phyloP scores from a whole-genome alignment of 2,888 invertebrate genomes.

The Hypomecis punctinalis region DNA sequence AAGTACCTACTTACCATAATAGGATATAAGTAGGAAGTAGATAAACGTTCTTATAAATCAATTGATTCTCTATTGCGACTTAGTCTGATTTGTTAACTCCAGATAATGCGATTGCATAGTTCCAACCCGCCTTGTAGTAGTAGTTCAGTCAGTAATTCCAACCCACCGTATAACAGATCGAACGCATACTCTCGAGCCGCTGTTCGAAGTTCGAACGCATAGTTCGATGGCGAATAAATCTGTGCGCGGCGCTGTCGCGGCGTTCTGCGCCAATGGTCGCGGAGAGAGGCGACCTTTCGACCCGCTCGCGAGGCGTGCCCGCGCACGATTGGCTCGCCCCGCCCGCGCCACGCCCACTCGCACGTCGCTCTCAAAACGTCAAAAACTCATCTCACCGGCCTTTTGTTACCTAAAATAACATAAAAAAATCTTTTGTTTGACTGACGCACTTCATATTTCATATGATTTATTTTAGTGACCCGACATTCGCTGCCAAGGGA shows the following conservation, averaged over 20 bases:
- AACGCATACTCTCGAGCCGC: no score
- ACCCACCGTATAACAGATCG: slow-evolving; percentile 9
- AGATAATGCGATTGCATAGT: no score
- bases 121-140: not conserved
- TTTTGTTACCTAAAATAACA: slow-evolving; percentile 43
- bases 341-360: slow-evolving; percentile 65
- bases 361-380: slow-evolving; percentile 53
- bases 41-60: no score
- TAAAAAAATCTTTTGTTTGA: slow-evolving; percentile 38
- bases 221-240: slow-evolving; percentile 40
- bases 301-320: slow-evolving; percentile 78
- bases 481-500: slow-evolving; percentile 20
- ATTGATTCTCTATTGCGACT: no score
- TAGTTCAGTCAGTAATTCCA: slow-evolving; percentile 11
- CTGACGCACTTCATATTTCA: slow-evolving; percentile 33
- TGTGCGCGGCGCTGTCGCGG: slow-evolving; percentile 12
- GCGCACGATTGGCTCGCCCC: slow-evolving; percentile 77
- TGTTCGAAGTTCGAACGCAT: slow-evolving; percentile 1
- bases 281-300: slow-evolving; percentile 73
- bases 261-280: slow-evolving; percentile 67
- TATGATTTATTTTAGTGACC: slow-evolving; percentile 27
- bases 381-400: slow-evolving; percentile 49
- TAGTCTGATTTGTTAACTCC: no score
- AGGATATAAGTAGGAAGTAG: no score
- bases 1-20: no score